phyloP scores from a whole-genome alignment of 1,140 invertebrate species.

The Trissolcus basalis region DNA sequence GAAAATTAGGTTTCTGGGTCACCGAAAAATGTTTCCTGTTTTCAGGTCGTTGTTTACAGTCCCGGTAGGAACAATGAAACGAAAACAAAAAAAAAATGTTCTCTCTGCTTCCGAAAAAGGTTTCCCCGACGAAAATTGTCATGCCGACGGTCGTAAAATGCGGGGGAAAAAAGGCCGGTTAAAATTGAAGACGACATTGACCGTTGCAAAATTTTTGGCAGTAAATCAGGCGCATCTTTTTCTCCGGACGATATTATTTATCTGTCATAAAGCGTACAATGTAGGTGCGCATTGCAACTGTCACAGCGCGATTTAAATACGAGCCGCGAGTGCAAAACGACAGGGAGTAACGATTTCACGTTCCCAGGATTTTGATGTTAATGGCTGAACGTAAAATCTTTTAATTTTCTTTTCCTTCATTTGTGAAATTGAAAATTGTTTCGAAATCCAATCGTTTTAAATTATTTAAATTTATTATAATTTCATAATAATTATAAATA shows the following conservation, averaged over 20 bases:
- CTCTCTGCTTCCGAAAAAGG: slow-evolving; percentile 19
- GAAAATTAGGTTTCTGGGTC: neutral
- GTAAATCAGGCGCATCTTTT: slow-evolving; percentile 52
- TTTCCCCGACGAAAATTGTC: slow-evolving; percentile 25
- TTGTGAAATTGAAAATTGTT: too few relatives aligned
- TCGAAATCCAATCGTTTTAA: slow-evolving; percentile 2
- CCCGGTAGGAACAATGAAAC: slow-evolving; percentile 3
- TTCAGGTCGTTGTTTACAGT: neutral
- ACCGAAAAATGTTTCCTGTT: neutral
- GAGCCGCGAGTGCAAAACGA: slow-evolving; percentile 37
- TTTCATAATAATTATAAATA: too few relatives aligned
- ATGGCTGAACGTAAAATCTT: too few relatives aligned
- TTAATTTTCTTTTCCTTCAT: too few relatives aligned
- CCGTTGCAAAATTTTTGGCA: slow-evolving; percentile 51
- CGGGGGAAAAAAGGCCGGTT: slow-evolving; percentile 24
- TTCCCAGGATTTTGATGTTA: too few relatives aligned
- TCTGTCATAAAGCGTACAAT: slow-evolving; percentile 59
- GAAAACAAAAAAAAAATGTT: slow-evolving; percentile 15
- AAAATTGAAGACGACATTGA: slow-evolving; percentile 43
- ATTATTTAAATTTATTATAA: too few relatives aligned
- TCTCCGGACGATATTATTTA: slow-evolving; percentile 46
- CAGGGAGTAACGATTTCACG: slow-evolving; percentile 7
- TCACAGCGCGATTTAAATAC: slow-evolving; percentile 38
- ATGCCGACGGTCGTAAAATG: slow-evolving; percentile 16
- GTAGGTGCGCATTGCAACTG: slow-evolving; percentile 48